Percentiles rank a stretch among this genome's conserved stretches.
phyloP scores from a whole-genome alignment of 2,113 vertebrate genomes.

The Glaucidium brasilianum region DNA sequence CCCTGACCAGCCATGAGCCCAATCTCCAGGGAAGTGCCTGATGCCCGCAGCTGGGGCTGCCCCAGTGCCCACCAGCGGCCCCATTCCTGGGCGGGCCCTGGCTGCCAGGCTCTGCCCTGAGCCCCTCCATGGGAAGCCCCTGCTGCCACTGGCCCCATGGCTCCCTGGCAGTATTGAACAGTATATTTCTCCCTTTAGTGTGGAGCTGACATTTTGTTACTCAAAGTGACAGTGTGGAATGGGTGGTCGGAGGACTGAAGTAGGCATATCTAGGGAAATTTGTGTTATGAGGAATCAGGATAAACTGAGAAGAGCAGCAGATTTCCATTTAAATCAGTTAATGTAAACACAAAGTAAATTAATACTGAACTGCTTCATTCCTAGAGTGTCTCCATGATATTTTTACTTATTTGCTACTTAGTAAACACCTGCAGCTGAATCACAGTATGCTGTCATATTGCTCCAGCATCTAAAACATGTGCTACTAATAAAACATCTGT shows the following conservation, averaged over 20 bases:
- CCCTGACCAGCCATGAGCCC: no score
- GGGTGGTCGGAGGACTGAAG: neutral
- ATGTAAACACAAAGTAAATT: slow-evolving; percentile 1
- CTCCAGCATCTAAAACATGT: slow-evolving; percentile 28
- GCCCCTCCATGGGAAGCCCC: neutral
- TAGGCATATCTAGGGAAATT: neutral
- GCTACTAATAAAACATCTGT: slow-evolving; percentile 52
- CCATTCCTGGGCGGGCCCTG: neutral
- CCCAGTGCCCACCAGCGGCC: no score
- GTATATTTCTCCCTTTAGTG: neutral
- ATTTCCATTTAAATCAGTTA: slow-evolving; percentile 1
- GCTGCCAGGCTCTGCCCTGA: neutral
- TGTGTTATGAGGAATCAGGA: neutral
- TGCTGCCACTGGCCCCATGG: fast-evolving
- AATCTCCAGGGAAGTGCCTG: no score
- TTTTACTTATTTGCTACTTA: slow-evolving; percentile 42
- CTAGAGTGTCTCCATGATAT: neutral
- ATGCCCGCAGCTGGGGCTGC: no score
- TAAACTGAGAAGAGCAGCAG: neutral
- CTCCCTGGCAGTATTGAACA: neutral
- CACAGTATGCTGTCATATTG: slow-evolving; percentile 24
- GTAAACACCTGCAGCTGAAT: slow-evolving; percentile 58
- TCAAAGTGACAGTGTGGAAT: neutral
- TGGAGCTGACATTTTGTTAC: neutral
- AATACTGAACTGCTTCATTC: neutral